Base-by-base conservation (phyloP, 2,797 vertebrate species). In the Microhierax caerulescens region DNA sequence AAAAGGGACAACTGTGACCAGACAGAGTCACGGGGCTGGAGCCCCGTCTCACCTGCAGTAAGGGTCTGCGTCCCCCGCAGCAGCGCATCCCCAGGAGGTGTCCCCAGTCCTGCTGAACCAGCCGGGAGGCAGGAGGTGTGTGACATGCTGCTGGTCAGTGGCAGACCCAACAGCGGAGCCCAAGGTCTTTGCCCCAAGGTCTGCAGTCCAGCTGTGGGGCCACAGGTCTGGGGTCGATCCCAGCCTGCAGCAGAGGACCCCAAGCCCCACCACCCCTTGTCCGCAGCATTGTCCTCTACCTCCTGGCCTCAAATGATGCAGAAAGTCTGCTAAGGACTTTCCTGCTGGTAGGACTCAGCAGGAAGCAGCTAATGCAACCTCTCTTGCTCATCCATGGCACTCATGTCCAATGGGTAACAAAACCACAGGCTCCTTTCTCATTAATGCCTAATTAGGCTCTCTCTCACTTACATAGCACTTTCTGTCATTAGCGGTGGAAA, bases 371-470 rank as follows among this genome's bases (percentile, higher is more conserved):
- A 92, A 94, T 95, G 84, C 75, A 93, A 85, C 75, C 77, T 94
- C 77, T 93, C 67, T 67, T 57, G 36, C 53, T 94, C 91, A 83
- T 96, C 70, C 60, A 67, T 0, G 0, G 63, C 59, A 79, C 75
- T 94, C 54, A 24, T 25, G 79, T 89, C 95, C 91, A 88, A 85
- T 0, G 3, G 84, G 37, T 80, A 92, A 95, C 80, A 96, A 96
- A 96, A 85, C 94, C 81, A 85, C 92, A 95, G 95, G 84, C 45
- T 95, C 34, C 84, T 78, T 92, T 89, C 87, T 88, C 92, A 88
- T 96, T 91, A 96, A 77, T 90, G 32, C 48, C 87, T 95, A 93
- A 95, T 96, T 94, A 93, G 73, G 51, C 23, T 13, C 59, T 74
- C 80, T 85, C 74, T 93, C 76, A 89, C 60, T 95, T 59, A 47